Base-by-base conservation (phyloP, 2,113 vertebrate species). In the Paradisaea rubra region DNA sequence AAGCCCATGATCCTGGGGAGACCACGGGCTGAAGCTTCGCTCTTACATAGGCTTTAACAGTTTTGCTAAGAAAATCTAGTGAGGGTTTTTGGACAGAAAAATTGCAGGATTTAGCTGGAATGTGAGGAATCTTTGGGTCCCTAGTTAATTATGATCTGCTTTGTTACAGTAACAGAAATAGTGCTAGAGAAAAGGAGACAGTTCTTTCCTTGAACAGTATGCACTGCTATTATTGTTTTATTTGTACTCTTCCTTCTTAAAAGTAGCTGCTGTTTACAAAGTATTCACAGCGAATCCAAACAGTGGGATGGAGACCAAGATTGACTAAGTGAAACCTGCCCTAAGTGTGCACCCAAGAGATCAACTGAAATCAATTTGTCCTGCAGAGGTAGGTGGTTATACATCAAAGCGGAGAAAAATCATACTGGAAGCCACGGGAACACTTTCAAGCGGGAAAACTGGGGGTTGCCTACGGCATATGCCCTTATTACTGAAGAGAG, bases 361-460 rank as follows among this genome's bases (percentile, higher is more conserved):
- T 68, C 85, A 93, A 45, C 79, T 86, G 72, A 93, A 91, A 93
- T 94, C 85, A 88, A 81, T 93, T 73, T 81, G 52, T 74, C 88
- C 92, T 95, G 68, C 72, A 86, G 79, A 90, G 54, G 87, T 80
- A 91, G 74, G 71, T 90, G 85, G 76, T 56, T 88, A 50, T 33
- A 83, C 52, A 86, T 73, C 84, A 74, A 91, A 90, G 86, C 90
- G 35, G 41, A 88, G 86, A 74, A 95, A 91, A 95, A 93, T 83
- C 80, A 41, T 37, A 61, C 79, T 88, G 76, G 72, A 90, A 94
- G n/a, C 60, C 72, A 81, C 2, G 0, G 68, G 86, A 88, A 71
- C 61, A 78, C 7, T 93, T 93, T 92, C 44, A 65, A 94, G 70
- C 30, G 3, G 66, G 65, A 84, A 65, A 92, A 94, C 18, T 71